Percentiles rank a stretch among this genome's conserved stretches.
These are phyloP conservation scores for Phoeniculus purpureus DNA, from an alignment of 2,797 vertebrate species.

Conservation along the genomic window DNA sequence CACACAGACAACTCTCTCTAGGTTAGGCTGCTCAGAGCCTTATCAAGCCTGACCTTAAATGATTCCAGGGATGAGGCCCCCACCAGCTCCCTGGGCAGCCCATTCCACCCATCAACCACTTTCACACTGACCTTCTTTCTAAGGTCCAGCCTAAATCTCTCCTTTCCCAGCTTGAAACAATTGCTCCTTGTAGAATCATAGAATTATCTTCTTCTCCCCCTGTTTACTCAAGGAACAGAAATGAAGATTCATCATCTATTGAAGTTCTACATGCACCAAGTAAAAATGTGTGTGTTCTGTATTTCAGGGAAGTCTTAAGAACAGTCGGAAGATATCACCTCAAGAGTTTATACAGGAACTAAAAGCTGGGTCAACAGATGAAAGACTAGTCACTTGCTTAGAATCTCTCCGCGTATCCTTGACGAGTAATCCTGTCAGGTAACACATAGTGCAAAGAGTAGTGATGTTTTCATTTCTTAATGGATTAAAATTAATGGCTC, in stretches of 20 bases:
- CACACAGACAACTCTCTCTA: too few relatives aligned
- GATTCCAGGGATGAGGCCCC: too few relatives aligned
- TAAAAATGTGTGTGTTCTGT: background rate
- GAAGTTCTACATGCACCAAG: background rate
- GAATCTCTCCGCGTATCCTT: constrained; percentile 95
- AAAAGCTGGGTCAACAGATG: constrained; percentile 88
- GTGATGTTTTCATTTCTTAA: constrained; percentile 9
- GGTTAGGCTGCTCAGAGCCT: too few relatives aligned
- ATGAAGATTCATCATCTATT: background rate
- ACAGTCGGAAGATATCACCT: constrained; percentile 88
- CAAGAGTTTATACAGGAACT: constrained; percentile 95
- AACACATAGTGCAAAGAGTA: constrained; percentile 60
- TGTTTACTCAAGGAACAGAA: background rate
- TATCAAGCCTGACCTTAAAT: too few relatives aligned
- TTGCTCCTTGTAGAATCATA: too few relatives aligned
- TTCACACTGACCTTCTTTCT: too few relatives aligned
- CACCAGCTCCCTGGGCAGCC: too few relatives aligned
- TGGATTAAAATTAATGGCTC: constrained; percentile 24
- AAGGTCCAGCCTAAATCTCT: too few relatives aligned
- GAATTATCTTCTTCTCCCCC: too few relatives aligned
- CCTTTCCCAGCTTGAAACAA: too few relatives aligned
- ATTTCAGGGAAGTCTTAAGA: constrained; percentile 89
- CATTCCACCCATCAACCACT: too few relatives aligned
- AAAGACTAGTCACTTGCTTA: constrained; percentile 90
- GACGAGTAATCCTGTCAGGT: constrained; percentile 99